These are phyloP conservation scores for Phrynosoma platyrhinos DNA, from an alignment of 2,113 vertebrate species.

Conservation along the genomic window DNA sequence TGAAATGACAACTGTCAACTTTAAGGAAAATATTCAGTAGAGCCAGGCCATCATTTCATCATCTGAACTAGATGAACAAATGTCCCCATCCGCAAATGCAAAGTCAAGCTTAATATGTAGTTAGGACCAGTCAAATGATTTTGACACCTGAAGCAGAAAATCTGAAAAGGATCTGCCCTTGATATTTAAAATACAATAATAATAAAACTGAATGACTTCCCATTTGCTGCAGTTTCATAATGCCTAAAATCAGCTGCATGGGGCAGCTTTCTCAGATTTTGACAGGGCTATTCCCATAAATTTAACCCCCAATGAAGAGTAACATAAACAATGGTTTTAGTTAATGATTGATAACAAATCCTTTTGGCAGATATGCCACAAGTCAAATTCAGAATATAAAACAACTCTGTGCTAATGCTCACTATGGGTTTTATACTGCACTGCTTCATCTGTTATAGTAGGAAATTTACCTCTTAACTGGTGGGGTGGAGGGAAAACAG, in stretches of 20 bases:
- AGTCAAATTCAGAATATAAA: neutral
- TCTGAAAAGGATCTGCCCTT: neutral
- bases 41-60: neutral
- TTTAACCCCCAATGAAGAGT: neutral
- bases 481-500: too few relatives aligned
- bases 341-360: neutral
- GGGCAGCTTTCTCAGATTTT: neutral
- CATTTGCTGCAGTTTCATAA: neutral
- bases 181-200: neutral
- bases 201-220: neutral
- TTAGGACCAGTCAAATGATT: neutral
- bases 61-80: neutral
- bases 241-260: neutral
- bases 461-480: neutral
- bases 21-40: neutral
- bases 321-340: neutral
- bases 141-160: neutral
- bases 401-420: neutral
- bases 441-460: neutral
- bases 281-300: neutral
- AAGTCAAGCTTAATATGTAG: neutral
- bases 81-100: too few relatives aligned
- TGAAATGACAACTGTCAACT: neutral
- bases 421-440: neutral
- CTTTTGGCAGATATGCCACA: neutral